phyloP scores from a whole-genome alignment of 1,140 invertebrate genomes.

The Monochamus saltuarius region DNA sequence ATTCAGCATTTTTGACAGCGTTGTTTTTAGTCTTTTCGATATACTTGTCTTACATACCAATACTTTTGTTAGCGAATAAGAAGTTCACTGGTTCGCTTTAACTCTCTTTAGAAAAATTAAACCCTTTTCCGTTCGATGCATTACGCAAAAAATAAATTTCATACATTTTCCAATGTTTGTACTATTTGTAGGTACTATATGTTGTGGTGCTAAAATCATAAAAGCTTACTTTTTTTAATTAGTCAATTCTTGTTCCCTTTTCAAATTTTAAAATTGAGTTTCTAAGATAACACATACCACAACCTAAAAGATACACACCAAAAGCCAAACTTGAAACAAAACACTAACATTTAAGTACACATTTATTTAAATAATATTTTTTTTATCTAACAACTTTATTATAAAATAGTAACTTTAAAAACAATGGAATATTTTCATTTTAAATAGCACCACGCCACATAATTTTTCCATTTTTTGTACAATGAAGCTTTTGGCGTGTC shows the following conservation, averaged over 20 bases:
- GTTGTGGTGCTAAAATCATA: too few species aligned
- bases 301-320: slow-evolving; percentile 17
- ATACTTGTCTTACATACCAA: too few species aligned
- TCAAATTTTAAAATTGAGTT: not conserved
- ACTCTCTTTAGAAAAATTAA: too few species aligned
- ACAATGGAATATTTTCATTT: slow-evolving; percentile 6
- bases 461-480: slow-evolving; percentile 11
- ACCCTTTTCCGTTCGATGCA: too few species aligned
- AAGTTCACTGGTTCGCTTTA: too few species aligned
- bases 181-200: too few species aligned
- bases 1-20: not conserved
- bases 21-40: not conserved
- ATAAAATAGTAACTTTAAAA: slow-evolving; percentile 7
- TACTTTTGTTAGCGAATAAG: too few species aligned
- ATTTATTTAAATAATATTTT: slow-evolving; percentile 16
- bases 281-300: not conserved
- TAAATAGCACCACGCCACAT: slow-evolving; percentile 8
- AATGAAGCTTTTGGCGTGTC: slow-evolving; percentile 24
- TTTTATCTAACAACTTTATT: slow-evolving; percentile 14
- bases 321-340: slow-evolving; percentile 9
- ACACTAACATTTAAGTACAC: slow-evolving; percentile 3
- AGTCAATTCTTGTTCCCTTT: too few species aligned
- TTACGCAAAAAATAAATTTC: too few species aligned
- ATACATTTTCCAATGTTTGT: too few species aligned
- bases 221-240: too few species aligned